Evolutionary conservation across 2,113 vertebrate species (phyloP).

Genomic region (Anguilla rostrata): DNA sequence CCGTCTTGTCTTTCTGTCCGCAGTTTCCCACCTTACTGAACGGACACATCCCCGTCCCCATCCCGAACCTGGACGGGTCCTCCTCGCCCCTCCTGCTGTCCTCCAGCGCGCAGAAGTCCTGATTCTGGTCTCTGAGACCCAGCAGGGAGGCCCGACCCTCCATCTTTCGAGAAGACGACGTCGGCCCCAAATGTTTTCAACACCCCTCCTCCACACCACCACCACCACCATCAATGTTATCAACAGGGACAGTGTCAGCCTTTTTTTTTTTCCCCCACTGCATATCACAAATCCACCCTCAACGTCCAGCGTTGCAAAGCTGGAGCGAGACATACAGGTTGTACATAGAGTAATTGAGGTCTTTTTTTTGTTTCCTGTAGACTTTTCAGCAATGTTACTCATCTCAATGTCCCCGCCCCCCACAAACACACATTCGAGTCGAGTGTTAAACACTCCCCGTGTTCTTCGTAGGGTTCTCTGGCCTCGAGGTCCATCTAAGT

Average conservation of each 20-base stretch:
- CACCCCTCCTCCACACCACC: background rate
- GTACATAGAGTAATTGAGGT: background rate
- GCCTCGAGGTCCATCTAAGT: background rate
- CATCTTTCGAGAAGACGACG: background rate
- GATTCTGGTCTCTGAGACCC: slow-evolving; percentile 61
- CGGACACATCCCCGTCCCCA: slow-evolving; percentile 81
- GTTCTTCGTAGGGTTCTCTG: background rate
- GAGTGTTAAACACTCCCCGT: background rate
- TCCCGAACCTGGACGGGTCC: slow-evolving; percentile 78
- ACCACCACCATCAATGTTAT: background rate
- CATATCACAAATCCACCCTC: background rate
- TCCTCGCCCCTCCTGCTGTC: slow-evolving; percentile 84
- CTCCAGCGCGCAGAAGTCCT: slow-evolving; percentile 84
- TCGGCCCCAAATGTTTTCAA: background rate
- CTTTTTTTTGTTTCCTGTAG: background rate
- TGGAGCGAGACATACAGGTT: slow-evolving; percentile 11
- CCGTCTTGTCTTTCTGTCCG: slow-evolving; percentile 31
- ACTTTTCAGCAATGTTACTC: slow-evolving; percentile 17
- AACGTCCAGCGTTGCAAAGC: slow-evolving; percentile 5
- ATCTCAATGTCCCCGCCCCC: background rate
- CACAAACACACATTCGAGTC: background rate
- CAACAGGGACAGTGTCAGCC: background rate
- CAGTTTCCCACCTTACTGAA: slow-evolving; percentile 93
- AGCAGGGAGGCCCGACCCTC: background rate
- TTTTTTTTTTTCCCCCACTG: background rate